Evolutionary conservation across 2,113 vertebrate species (phyloP).

Genomic region (Eleginops maclovinus): DNA sequence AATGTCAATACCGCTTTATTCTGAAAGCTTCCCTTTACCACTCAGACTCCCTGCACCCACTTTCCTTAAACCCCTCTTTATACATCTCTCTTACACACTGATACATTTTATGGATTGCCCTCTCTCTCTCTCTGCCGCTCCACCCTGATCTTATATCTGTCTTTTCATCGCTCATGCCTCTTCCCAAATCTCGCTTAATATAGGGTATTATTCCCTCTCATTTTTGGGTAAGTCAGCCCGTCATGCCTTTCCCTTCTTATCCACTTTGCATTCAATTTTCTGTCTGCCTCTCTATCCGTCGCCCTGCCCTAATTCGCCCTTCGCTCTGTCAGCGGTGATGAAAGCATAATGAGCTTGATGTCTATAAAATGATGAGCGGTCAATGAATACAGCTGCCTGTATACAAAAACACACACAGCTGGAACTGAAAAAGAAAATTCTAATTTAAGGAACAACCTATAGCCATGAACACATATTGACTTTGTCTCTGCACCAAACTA

Average conservation of each 20-base stretch:
- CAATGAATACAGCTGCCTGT: slow-evolving; percentile 60
- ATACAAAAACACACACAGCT: slow-evolving; percentile 55
- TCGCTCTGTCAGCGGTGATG: slow-evolving; percentile 68
- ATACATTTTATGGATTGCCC: slow-evolving; percentile 5
- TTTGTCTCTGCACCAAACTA: too few relatives aligned
- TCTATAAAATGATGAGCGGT: slow-evolving; percentile 57
- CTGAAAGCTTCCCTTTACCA: background rate
- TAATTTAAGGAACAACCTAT: too few relatives aligned
- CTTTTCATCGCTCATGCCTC: slow-evolving; percentile 21
- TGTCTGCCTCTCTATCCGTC: slow-evolving; percentile 6
- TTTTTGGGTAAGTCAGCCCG: slow-evolving; percentile 37
- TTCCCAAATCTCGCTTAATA: slow-evolving; percentile 34
- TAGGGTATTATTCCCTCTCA: slow-evolving; percentile 22
- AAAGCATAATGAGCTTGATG: slow-evolving; percentile 72
- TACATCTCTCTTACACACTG: slow-evolving; percentile 29
- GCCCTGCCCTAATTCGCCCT: slow-evolving; percentile 36
- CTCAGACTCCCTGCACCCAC: slow-evolving; percentile 2
- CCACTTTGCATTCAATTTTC: slow-evolving; percentile 29
- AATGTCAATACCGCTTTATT: slow-evolving; percentile 32
- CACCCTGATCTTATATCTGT: slow-evolving; percentile 1
- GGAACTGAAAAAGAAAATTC: background rate
- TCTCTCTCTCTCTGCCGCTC: background rate
- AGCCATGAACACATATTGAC: too few relatives aligned
- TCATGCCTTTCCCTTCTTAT: slow-evolving; percentile 18
- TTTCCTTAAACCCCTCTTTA: slow-evolving; percentile 39